These are phyloP conservation scores for Drosophila watanabei DNA, from an alignment of 1,140 invertebrate genomes.

Conservation along the genomic window DNA sequence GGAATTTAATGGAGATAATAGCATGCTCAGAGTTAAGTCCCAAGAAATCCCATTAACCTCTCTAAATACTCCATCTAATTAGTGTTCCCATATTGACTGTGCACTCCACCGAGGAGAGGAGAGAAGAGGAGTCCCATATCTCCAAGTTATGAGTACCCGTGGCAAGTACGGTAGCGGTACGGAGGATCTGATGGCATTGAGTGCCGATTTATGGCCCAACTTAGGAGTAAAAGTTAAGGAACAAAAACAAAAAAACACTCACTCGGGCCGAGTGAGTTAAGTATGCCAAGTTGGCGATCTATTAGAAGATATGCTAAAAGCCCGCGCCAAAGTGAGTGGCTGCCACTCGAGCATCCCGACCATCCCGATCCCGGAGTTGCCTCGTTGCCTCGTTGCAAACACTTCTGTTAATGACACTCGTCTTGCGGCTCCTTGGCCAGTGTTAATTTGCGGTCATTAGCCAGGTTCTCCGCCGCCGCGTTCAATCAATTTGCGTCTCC, in stretches of 20 bases:
- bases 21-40: too few relatives aligned
- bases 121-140: constrained; percentile 14
- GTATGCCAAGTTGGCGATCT: constrained; percentile 73
- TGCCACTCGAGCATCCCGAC: constrained; percentile 44
- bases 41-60: not conserved
- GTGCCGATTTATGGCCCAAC: constrained; percentile 59
- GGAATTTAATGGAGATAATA: not conserved
- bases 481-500: constrained; percentile 77
- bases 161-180: constrained; percentile 20
- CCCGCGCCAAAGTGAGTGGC: constrained; percentile 61
- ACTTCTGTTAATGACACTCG: constrained; percentile 77
- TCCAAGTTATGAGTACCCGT: constrained; percentile 46
- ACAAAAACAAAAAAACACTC: constrained; percentile 34
- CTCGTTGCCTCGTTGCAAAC: constrained; percentile 53
- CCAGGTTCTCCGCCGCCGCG: constrained; percentile 53
- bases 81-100: not conserved
- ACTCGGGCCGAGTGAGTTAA: constrained; percentile 56
- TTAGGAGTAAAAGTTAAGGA: constrained; percentile 43
- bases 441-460: constrained; percentile 81
- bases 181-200: constrained; percentile 29
- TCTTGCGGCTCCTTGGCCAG: constrained; percentile 61
- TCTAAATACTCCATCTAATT: constrained; percentile 3
- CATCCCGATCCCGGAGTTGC: not conserved
- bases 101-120: not conserved
- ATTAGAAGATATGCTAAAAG: constrained; percentile 81